Conservation (phyloP, 2,888 invertebrate species). For the Belgica antarctica region DNA sequence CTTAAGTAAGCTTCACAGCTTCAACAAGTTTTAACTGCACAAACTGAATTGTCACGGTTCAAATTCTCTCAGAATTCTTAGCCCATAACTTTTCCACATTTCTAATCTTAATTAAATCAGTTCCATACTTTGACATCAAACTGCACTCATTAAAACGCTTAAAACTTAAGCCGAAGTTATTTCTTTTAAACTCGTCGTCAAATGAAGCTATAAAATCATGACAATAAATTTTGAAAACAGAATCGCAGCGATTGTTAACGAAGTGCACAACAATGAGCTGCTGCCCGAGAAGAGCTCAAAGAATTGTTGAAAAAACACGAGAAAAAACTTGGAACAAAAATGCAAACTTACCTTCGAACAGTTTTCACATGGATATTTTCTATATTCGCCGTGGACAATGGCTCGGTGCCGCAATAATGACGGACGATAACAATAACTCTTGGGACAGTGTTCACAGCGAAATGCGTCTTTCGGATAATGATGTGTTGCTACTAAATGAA, state of each 20-base stretch:
- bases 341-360: conserved; percentile 70
- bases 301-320: too few relatives aligned
- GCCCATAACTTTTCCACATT: too few relatives aligned
- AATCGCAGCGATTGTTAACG: conserved; percentile 27
- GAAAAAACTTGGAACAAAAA: too few relatives aligned
- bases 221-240: conserved; percentile 27
- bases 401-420: conserved; percentile 80
- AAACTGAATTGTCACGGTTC: too few relatives aligned
- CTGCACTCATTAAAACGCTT: conserved; percentile 24
- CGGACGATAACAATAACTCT: conserved; percentile 77
- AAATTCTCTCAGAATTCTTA: too few relatives aligned
- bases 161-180: background rate
- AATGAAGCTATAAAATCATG: conserved; percentile 40
- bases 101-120: too few relatives aligned
- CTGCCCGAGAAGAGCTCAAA: background rate
- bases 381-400: conserved; percentile 73
- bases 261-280: background rate
- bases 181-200: background rate
- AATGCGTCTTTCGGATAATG: conserved; percentile 75
- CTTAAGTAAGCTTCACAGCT: too few relatives aligned
- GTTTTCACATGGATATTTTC: conserved; percentile 91
- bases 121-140: background rate
- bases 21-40: too few relatives aligned
- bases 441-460: conserved; percentile 80
- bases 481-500: conserved; percentile 75